Percentiles rank a stretch among this genome's conserved stretches.
Evolutionary conservation across 1,140 invertebrate genomes (phyloP).

Genomic region (Gryon sp.): DNA sequence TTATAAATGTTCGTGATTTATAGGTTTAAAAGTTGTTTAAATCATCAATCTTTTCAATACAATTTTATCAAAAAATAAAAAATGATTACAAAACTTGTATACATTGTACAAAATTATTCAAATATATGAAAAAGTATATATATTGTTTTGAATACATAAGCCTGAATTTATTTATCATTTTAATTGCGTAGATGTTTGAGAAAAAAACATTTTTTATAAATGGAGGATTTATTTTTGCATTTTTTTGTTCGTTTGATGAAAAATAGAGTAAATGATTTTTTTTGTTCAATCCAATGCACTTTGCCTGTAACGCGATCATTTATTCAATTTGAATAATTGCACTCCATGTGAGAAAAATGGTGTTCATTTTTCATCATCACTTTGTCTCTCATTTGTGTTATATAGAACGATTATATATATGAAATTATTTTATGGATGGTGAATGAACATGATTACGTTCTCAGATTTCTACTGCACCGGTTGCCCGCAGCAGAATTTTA

Average conservation of each 20-base stretch:
- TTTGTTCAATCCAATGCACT: slow-evolving; percentile 15
- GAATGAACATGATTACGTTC: slow-evolving; percentile 10
- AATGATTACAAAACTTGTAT: too few species aligned
- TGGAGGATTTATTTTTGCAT: not conserved
- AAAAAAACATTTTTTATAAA: not conserved
- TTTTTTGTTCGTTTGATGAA: not conserved
- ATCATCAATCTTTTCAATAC: too few species aligned
- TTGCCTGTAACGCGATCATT: slow-evolving; percentile 14
- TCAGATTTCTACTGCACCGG: slow-evolving; percentile 6
- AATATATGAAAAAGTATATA: too few species aligned
- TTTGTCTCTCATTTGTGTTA: slow-evolving; percentile 11
- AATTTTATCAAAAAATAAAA: too few species aligned
- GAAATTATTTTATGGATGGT: slow-evolving; percentile 9
- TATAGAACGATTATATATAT: not conserved
- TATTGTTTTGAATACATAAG: too few species aligned
- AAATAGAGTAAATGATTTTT: slow-evolving; percentile 1
- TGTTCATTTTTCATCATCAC: slow-evolving; percentile 19
- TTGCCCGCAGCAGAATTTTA: slow-evolving; percentile 5
- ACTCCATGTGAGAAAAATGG: slow-evolving; percentile 7
- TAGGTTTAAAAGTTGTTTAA: too few species aligned
- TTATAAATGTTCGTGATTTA: too few species aligned
- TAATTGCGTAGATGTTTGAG: not conserved
- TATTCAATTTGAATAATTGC: slow-evolving; percentile 33
- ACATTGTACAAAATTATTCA: too few species aligned
- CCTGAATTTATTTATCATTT: not conserved